Base-by-base conservation (phyloP, 2,888 invertebrate genomes). In the Disparrhopalites patrizii region DNA sequence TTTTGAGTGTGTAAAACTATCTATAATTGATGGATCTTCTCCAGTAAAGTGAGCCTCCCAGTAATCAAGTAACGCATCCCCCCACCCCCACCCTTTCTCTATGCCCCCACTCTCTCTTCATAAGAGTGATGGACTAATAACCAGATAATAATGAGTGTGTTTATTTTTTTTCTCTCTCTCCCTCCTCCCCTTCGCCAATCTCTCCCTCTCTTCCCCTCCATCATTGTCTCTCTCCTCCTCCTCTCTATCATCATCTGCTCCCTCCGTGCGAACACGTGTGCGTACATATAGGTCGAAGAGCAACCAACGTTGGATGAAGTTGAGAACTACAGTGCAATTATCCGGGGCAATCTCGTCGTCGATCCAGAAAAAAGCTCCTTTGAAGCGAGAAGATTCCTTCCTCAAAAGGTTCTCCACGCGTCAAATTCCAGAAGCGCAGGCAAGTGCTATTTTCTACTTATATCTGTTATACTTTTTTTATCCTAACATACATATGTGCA, bases 231-330 rank as follows among this genome's bases (percentile, higher is more conserved):
- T 7, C 36, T 36, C 36, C 36, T 36, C 36, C 36, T 7, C 36
- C 15, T 15, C 36, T 7, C 36, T 36, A 7, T 15, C 36, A 36
- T 10, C 36, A 36, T 10, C 15, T 10, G 15, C 8, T n/a, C n/a
- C n/a, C n/a, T n/a, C n/a, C n/a, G n/a, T n/a, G n/a, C n/a, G n/a
- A n/a, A n/a, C n/a, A n/a, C n/a, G n/a, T n/a, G n/a, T n/a, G n/a
- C n/a, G n/a, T n/a, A n/a, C n/a, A n/a, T 57, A 4, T 30, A 92
- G 92, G 86, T 90, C 90, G 79, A 91, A 91, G 81, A 91, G 93
- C 79, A 94, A 93, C 81, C 91, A 94, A 80, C 86, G 94, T 82
- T 97, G 97, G 92, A 90, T 93, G 89, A 94, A 96, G 81, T 84
- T 97, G 73, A 85, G 95, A 75, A 93, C 93, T 63, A 95, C 95